A percentile compares a stretch with the other conserved stretches of the same genome.
These are phyloP conservation scores for Diaperis boleti DNA, from an alignment of 2,888 invertebrate species.

Conservation along the genomic window DNA sequence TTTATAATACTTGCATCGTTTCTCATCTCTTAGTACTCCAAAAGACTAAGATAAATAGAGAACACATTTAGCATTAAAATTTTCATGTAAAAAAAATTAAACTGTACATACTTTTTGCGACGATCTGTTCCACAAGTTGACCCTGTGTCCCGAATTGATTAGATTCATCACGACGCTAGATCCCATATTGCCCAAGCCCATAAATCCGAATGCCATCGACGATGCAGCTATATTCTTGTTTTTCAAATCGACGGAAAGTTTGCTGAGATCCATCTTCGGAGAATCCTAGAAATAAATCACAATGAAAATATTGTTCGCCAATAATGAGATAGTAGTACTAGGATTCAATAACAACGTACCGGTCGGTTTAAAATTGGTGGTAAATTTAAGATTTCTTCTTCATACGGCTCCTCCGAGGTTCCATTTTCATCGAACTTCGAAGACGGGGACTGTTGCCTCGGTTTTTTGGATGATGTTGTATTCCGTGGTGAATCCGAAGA, in stretches of 20 bases:
- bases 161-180: constrained; percentile 95
- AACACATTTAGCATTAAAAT: neutral
- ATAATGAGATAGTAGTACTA: no score
- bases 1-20: no score
- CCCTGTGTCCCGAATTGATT: constrained; percentile 92
- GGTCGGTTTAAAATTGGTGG: constrained; percentile 77
- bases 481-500: constrained; percentile 31
- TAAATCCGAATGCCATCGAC: constrained; percentile 90
- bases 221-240: constrained; percentile 90
- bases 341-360: no score
- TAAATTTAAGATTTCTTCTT: constrained; percentile 71
- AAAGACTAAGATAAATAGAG: no score
- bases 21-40: no score
- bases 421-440: constrained; percentile 67
- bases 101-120: constrained; percentile 85
- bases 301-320: constrained; percentile 11
- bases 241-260: constrained; percentile 81
- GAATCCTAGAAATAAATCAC: constrained; percentile 46
- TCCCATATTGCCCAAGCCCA: constrained; percentile 96
- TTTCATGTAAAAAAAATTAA: constrained; percentile 4
- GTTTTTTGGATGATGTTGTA: constrained; percentile 24
- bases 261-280: constrained; percentile 83
- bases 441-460: constrained; percentile 58
- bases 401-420: constrained; percentile 67
- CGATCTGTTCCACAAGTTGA: constrained; percentile 94